Base-by-base conservation (phyloP, 2,888 invertebrate genomes). In the Auanema freiburgensis region DNA sequence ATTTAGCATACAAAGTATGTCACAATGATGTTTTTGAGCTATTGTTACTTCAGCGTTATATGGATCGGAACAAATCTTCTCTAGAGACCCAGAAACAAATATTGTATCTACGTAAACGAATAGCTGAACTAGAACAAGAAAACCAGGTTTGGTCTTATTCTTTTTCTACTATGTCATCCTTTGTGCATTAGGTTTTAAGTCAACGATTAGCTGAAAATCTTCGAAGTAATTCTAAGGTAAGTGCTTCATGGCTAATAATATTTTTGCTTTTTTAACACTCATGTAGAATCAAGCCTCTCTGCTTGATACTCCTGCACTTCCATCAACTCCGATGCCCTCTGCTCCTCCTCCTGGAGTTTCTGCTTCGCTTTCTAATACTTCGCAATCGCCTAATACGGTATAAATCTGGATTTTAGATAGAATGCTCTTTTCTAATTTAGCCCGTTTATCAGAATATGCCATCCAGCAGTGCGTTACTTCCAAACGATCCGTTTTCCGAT, bases 21-120 rank as follows among this genome's bases (percentile, higher is more conserved):
- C 10, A 5, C 18, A 5, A 14, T 21, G 52, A 5, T 10, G 10
- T 46, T 16, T 46, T 46, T 46, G 46, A 21, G 16, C 10, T 46
- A 33, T 33, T 8, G 8, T 33, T n/a, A n/a, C 14, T 69, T 54
- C 56, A 76, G 72, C 60, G 71, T 40, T 77, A 65, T 58, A 87
- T 96, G 81, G 95, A 93, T 84, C 92, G 92, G 67, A 92, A 92
- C 60, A 92, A 92, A 63, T 91, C 91, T 84, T 92, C 92, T 84
- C 87, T 92, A 65, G 94, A 95, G 84, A 88, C 91, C 70, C 91
- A 91, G 84, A 90, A 93, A 83, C 88, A 90, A 75, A 87, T 89
- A 61, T 88, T 90, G 85, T 83, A 90, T 8, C 88, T 93, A 59
- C 92, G 93, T 80, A 90, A 92, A 79, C 91, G 91, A 84, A 91